Conservation (phyloP, 1,140 invertebrate genomes). For the Whitmania pigra region DNA sequence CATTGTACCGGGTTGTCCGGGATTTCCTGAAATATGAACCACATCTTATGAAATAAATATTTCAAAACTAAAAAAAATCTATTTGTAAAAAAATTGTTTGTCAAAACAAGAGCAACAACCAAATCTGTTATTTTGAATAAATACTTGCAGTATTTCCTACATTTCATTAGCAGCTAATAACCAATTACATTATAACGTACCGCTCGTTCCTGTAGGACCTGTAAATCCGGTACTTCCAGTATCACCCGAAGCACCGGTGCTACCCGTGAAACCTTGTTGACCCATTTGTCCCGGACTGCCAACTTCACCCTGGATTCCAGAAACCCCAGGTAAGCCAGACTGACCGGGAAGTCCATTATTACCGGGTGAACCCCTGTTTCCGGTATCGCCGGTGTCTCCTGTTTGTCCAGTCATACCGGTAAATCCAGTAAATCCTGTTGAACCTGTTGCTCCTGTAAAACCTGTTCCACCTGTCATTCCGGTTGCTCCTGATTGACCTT, state of each 20-base stretch:
- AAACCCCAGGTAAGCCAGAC: conserved; percentile 2
- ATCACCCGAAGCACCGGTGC: not conserved
- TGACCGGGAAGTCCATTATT: not conserved
- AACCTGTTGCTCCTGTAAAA: not conserved
- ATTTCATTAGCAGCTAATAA: no score
- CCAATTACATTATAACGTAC: not conserved
- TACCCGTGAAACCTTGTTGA: not conserved
- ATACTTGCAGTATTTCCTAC: no score
- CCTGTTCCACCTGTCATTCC: conserved; percentile 11
- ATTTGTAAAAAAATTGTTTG: no score
- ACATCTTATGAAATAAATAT: not conserved
- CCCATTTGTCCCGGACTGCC: conserved; percentile 19
- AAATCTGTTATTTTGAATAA: no score
- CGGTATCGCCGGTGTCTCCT: conserved; percentile 1
- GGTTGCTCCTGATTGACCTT: not conserved
- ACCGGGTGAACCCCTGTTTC: conserved; percentile 18
- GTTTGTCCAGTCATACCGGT: conserved; percentile 8
- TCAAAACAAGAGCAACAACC: no score
- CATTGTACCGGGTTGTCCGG: not conserved
- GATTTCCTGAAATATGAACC: not conserved
- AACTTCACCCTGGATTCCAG: conserved; percentile 16
- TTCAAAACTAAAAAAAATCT: no score
- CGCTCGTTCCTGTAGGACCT: not conserved
- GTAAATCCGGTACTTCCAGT: not conserved
- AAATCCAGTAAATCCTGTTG: conserved; percentile 11